Conservation (phyloP, 1,140 invertebrate species). For the Goniozus legneri region DNA sequence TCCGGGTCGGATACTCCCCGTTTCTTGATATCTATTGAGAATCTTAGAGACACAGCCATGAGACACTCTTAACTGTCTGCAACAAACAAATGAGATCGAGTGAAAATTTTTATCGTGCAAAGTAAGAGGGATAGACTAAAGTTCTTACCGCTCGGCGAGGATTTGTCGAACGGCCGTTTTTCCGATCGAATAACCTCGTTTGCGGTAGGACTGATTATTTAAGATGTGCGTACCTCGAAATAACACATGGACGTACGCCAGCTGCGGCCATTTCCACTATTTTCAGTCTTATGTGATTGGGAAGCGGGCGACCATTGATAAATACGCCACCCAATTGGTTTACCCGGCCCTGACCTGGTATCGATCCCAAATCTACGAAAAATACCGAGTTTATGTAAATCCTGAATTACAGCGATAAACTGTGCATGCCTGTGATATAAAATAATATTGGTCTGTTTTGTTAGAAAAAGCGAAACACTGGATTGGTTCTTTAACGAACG, state of each 20-base stretch:
- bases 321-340: slow-evolving; percentile 85
- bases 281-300: slow-evolving; percentile 73
- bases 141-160: no score
- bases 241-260: slow-evolving; percentile 76
- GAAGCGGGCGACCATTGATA: slow-evolving; percentile 78
- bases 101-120: no score
- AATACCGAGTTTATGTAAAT: no score
- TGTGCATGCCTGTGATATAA: no score
- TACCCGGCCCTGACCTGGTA: slow-evolving; percentile 73
- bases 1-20: slow-evolving; percentile 77
- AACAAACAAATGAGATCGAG: slow-evolving; percentile 4
- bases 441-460: no score
- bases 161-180: no score
- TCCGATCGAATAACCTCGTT: no score
- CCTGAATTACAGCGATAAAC: no score
- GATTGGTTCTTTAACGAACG: no score
- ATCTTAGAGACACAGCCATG: slow-evolving; percentile 85
- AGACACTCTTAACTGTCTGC: slow-evolving; percentile 70
- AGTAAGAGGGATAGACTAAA: no score
- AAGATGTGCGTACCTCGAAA: slow-evolving; percentile 55
- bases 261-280: slow-evolving; percentile 80
- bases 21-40: slow-evolving; percentile 78
- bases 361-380: slow-evolving; percentile 41
- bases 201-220: neutral
- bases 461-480: no score